These are phyloP conservation scores for Tridacna crocea DNA, from an alignment of 2,888 invertebrate species.

Conservation along the genomic window DNA sequence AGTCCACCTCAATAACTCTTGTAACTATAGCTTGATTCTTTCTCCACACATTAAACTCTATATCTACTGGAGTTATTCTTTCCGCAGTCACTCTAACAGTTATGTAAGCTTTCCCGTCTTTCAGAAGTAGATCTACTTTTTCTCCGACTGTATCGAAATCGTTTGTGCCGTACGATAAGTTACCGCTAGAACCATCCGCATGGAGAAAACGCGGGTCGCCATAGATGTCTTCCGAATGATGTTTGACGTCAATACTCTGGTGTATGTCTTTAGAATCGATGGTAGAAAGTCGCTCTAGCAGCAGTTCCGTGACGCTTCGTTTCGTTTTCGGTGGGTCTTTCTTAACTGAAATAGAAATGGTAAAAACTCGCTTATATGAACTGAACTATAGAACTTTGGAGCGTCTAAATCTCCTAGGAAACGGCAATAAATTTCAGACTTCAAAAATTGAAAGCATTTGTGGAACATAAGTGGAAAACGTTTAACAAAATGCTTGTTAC, in stretches of 20 bases:
- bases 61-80: conserved; percentile 80
- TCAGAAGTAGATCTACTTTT: conserved; percentile 75
- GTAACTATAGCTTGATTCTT: conserved; percentile 83
- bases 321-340: conserved; percentile 58
- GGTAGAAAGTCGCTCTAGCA: conserved; percentile 71
- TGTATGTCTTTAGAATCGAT: conserved; percentile 77
- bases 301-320: conserved; percentile 71
- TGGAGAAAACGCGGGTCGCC: conserved; percentile 77
- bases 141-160: conserved; percentile 79
- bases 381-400: neutral
- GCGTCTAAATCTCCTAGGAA: neutral
- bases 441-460: too few relatives aligned
- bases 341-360: conserved; percentile 58
- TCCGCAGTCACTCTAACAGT: conserved; percentile 83
- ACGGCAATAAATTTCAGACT: too few relatives aligned
- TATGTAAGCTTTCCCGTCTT: conserved; percentile 77
- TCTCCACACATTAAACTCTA: conserved; percentile 82
- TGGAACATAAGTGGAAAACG: too few relatives aligned
- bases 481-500: too few relatives aligned
- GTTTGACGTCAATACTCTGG: conserved; percentile 78
- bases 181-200: conserved; percentile 70
- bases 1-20: conserved; percentile 82
- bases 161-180: conserved; percentile 62
- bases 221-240: conserved; percentile 77
- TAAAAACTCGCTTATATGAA: neutral